phyloP scores from a whole-genome alignment of 2,113 vertebrate species.

The Trogon surrucura region DNA sequence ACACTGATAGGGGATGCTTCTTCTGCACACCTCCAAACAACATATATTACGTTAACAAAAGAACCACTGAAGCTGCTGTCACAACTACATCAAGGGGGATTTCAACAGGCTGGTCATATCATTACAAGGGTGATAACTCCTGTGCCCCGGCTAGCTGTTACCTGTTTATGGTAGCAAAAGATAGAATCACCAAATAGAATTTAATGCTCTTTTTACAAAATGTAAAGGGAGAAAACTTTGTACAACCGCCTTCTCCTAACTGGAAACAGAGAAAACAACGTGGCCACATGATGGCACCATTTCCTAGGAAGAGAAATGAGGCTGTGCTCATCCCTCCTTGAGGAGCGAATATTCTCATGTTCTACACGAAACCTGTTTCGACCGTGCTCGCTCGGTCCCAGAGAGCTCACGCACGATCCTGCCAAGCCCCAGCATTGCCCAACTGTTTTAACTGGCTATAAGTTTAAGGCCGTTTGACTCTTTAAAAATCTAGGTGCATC shows the following conservation, averaged over 20 bases:
- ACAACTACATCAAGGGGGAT: neutral
- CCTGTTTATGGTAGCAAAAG: neutral
- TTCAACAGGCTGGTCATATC: neutral
- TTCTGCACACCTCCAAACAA: neutral
- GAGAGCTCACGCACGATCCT: neutral
- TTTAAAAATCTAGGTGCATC: neutral
- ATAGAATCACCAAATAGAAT: neutral
- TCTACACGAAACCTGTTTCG: neutral
- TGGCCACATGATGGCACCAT: conserved; percentile 62
- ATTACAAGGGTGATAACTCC: neutral
- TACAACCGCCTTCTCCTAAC: neutral
- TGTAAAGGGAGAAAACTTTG: neutral
- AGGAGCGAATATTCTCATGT: neutral
- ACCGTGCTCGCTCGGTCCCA: neutral
- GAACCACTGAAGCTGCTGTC: neutral
- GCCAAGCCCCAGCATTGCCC: neutral
- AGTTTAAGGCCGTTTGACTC: neutral
- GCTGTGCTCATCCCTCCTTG: neutral
- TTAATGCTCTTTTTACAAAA: neutral
- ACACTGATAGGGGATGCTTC: neutral
- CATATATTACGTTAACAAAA: neutral
- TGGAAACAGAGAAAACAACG: neutral
- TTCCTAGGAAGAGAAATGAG: neutral
- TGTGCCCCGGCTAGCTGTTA: neutral
- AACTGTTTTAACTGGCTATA: neutral